Evolutionary conservation across 2,888 invertebrate genomes (phyloP), one percentile per base, ranked within the genome.

Genomic region (Zonitis immaculata): DNA sequence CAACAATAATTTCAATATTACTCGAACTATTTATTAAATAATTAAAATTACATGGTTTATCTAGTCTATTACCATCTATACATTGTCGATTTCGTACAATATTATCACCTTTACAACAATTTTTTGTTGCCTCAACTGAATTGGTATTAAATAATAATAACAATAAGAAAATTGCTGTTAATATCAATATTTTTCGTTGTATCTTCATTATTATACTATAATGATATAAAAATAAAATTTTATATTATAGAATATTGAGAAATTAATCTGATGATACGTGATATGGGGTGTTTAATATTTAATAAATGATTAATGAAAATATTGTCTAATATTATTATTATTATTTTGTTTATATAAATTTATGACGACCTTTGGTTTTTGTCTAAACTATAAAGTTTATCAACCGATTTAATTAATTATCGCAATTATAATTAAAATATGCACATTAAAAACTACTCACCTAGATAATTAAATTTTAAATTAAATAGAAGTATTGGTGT

Each of bases 71-170:
- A 28, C 49, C 49, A 43, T 49, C 28, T 7, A n/a, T 9, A 18
- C 49, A 49, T 5, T 1, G 9, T 27, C 28, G 43, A 28, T 27
- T 20, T 16, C 5, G 8, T n/a, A 49, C 12, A 12, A 43, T 44
- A 27, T 49, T 49, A n/a, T 28, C 44, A 28, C 43, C 49, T 14
- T 43, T 27, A 22, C 49, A 49, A 43, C 49, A 49, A 27, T 25
- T 28, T 12, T 18, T 20, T 12, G 20, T 47, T n/a, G 46, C 32
- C 6, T 35, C 35, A 16, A 16, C 35, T 18, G 6, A 14, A 32
- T 35, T 35, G n/a, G n/a, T n/a, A 35, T 9, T 35, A 11, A 35
- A 18, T 14, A 35, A 35, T 9, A 35, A 35, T 35, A 16, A n/a
- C n/a, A n/a, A n/a, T n/a, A n/a, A n/a, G n/a, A n/a, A n/a, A n/a